These are phyloP conservation scores for Noctua janthina DNA, from an alignment of 2,888 invertebrate genomes.

Conservation along the genomic window DNA sequence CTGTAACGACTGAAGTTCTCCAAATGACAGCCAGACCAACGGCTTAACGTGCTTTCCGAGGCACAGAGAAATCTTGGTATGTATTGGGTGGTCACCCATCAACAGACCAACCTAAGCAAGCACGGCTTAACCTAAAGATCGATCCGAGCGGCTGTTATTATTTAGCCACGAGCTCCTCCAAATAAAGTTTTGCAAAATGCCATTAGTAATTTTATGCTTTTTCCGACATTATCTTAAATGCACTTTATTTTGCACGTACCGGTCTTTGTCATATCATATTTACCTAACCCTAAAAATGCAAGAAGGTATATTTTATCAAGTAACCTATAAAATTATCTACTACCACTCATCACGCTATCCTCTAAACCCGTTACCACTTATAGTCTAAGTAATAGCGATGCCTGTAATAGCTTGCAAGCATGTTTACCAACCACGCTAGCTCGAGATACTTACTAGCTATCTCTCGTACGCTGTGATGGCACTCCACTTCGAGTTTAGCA, in stretches of 20 bases:
- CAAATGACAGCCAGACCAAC: no score
- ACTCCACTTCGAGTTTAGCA: slow-evolving; percentile 48
- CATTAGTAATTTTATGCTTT: not conserved
- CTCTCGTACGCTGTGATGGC: slow-evolving; percentile 38
- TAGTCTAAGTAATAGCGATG: slow-evolving; percentile 24
- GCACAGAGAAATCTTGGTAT: no score
- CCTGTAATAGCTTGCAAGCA: slow-evolving; percentile 34
- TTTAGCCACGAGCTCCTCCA: no score
- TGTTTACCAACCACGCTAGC: slow-evolving; percentile 34
- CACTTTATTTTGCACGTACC: not conserved
- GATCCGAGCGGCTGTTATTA: no score
- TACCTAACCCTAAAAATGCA: slow-evolving; percentile 4
- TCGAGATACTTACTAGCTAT: slow-evolving; percentile 34
- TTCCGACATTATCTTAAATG: not conserved
- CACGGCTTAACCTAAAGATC: no score
- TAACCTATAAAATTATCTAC: slow-evolving; percentile 14
- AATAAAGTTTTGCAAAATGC: not conserved
- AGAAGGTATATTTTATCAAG: slow-evolving; percentile 2
- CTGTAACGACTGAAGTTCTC: no score
- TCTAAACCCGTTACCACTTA: slow-evolving; percentile 6
- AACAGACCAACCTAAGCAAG: no score
- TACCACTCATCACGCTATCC: slow-evolving; percentile 3
- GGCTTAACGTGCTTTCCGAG: no score
- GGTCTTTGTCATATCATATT: no score
- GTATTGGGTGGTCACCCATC: no score